phyloP scores from a whole-genome alignment of 2,797 vertebrate genomes.

The Ctenopoma kingsleyae region DNA sequence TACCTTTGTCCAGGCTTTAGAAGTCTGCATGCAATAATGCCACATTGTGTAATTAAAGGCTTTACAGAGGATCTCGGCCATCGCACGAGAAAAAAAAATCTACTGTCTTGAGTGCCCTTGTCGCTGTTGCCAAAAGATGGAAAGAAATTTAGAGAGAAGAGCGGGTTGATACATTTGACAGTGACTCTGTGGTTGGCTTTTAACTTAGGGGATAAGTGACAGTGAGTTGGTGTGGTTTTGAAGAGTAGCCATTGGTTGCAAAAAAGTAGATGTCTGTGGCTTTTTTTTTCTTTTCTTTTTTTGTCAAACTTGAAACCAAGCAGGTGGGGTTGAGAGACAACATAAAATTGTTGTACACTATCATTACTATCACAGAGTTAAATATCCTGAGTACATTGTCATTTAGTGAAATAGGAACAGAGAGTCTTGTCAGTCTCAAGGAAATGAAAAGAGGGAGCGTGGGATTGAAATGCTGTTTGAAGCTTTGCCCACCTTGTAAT shows the following conservation, averaged over 20 bases:
- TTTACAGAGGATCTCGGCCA: constrained; percentile 36
- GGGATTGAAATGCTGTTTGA: constrained; percentile 78
- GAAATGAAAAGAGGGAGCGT: constrained; percentile 66
- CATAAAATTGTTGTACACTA: neutral
- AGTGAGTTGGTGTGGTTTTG: constrained; percentile 14
- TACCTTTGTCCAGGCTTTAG: constrained; percentile 14
- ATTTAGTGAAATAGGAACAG: neutral
- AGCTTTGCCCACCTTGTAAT: constrained; percentile 78
- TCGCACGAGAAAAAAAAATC: constrained; percentile 26
- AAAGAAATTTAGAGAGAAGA: constrained; percentile 14
- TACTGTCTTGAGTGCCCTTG: constrained; percentile 40
- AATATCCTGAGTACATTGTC: constrained; percentile 3
- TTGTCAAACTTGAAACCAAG: neutral
- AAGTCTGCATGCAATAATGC: constrained; percentile 29
- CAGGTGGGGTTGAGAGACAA: neutral
- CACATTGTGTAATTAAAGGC: constrained; percentile 62
- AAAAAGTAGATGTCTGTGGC: neutral
- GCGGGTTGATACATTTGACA: constrained; percentile 33
- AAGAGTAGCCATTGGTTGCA: neutral
- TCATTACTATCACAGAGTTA: neutral
- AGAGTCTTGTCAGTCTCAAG: constrained; percentile 36
- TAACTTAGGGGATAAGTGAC: constrained; percentile 27
- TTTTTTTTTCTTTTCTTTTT: neutral
- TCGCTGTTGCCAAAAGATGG: constrained; percentile 40
- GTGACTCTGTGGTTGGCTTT: constrained; percentile 31